Evolutionary conservation across 2,888 invertebrate genomes (phyloP), one percentile per base, ranked within the genome.

Genomic region (Hyles lineata): DNA sequence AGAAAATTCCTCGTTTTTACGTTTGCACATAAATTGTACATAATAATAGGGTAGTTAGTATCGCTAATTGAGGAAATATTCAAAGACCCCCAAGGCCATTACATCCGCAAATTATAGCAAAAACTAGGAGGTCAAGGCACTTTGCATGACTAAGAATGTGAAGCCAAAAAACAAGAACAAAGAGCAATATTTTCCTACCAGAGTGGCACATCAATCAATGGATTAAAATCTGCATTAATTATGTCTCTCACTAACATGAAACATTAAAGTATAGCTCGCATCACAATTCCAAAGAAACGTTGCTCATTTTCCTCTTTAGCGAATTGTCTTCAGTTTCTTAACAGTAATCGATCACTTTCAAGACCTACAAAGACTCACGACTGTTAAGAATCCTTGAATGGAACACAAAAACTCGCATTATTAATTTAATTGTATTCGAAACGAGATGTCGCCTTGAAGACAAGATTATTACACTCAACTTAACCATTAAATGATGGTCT

Each of bases 361-460:
- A 80, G 77, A 76, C 74, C 72, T 77, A 82, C 85, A 83, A 82
- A 80, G 83, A 70, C 61, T 35, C 72, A 73, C 70, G 70, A 73
- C 70, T 55, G 70, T 83, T 82, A 82, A 81, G 81, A 83, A 89
- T 88, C 88, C 89, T 90, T 91, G 91, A 91, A 93, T 91, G 91
- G 88, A 85, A 80, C 85, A 90, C 89, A 92, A 92, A 91, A 91
- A 91, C 86, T 85, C 83, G 80, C 88, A 87, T 90, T 89, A 91
- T 88, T 87, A 87, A 89, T 90, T 89, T 90, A 87, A 90, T 91
- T 91, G 89, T 90, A 85, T 87, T 87, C 87, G 80, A 88, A 89
- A 86, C 88, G 86, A 89, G 89, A 91, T 91, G 91, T 91, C 89
- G 87, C 92, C 90, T 92, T 90, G 89, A 90, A 87, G 86, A 90